Base-by-base conservation (phyloP, 2,113 vertebrate genomes). In the Ia io region DNA sequence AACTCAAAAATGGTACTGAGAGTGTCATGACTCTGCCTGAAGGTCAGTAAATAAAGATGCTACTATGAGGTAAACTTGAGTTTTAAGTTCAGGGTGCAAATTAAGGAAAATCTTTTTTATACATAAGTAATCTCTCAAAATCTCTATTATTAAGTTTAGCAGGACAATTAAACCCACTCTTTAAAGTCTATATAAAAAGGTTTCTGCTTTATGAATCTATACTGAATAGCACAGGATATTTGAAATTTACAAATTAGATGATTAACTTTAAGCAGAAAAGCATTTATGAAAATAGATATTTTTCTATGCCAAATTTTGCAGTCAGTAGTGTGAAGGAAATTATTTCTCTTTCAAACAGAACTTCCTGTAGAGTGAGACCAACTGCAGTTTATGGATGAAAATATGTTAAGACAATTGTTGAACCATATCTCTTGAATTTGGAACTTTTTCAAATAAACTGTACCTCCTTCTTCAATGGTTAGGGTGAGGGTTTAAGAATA, bases 1-100 rank as follows among this genome's bases (percentile, higher is more conserved):
- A 98, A 97, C 97, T 97, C 96, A 98, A 97, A 98, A 90, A 84
- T 95, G 97, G 96, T 65, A 97, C 96, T 97, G 89, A 96, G 98
- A 98, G 98, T 98, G 97, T 97, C 97, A 97, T 18, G 97, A 98
- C 98, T 98, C 97, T 98, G 97, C 98, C 98, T 98, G 98, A 99
- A 99, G 98, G 98, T 99, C 99, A 99, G 97, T 97, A 98, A 99
- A 98, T 98, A 98, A 97, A 98, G 93, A 91, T 37, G 96, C 97
- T 98, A 97, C 97, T 97, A 93, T 97, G 79, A 96, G 96, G 92
- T 97, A 98, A 98, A 98, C 98, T 98, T 98, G 98, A 98, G 96
- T 93, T 95, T 96, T 80, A 98, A 92, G 95, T 97, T 95, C 96
- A 98, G 94, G 80, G 74, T 88, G 10, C 13, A 97, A 25, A 95